Conservation (phyloP, 2,888 invertebrate species). For the Nycteola revayana region DNA sequence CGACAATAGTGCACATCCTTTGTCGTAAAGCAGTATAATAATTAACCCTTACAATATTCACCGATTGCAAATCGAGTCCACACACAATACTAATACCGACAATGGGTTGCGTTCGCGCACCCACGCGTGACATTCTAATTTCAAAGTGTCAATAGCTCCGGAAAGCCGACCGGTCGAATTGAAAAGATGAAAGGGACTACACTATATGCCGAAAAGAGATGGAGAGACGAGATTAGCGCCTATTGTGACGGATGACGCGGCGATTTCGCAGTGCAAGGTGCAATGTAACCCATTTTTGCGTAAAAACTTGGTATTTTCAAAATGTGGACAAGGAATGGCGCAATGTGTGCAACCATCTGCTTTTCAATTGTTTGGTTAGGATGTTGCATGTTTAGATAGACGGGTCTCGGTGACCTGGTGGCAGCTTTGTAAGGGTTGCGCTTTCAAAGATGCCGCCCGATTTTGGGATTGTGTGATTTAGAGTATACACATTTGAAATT, state of each 20-base stretch:
- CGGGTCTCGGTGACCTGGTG: constrained; percentile 50
- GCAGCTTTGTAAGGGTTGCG: constrained; percentile 54
- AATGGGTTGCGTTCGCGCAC: constrained; percentile 69
- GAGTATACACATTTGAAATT: constrained; percentile 9
- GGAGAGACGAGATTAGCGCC: constrained; percentile 53
- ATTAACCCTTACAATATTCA: constrained; percentile 51
- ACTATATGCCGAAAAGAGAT: constrained; percentile 43
- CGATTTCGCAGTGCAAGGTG: constrained; percentile 69
- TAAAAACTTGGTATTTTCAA: constrained; percentile 58
- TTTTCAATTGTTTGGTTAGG: constrained; percentile 70
- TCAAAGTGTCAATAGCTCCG: constrained; percentile 70
- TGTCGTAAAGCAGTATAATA: constrained; percentile 33
- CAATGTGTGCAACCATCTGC: constrained; percentile 74
- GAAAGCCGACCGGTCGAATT: constrained; percentile 56
- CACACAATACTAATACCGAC: constrained; percentile 49
- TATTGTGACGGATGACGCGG: constrained; percentile 63
- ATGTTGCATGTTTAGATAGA: constrained; percentile 50
- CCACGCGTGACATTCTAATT: constrained; percentile 76
- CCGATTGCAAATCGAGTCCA: constrained; percentile 47
- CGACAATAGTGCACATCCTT: constrained; percentile 30
- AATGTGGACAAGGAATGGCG: constrained; percentile 60
- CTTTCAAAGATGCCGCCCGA: constrained; percentile 53
- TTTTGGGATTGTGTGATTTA: constrained; percentile 35
- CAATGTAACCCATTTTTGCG: constrained; percentile 73
- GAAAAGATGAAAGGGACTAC: constrained; percentile 45